phyloP scores from a whole-genome alignment of 2,888 invertebrate genomes.

The Andrena bucephala region DNA sequence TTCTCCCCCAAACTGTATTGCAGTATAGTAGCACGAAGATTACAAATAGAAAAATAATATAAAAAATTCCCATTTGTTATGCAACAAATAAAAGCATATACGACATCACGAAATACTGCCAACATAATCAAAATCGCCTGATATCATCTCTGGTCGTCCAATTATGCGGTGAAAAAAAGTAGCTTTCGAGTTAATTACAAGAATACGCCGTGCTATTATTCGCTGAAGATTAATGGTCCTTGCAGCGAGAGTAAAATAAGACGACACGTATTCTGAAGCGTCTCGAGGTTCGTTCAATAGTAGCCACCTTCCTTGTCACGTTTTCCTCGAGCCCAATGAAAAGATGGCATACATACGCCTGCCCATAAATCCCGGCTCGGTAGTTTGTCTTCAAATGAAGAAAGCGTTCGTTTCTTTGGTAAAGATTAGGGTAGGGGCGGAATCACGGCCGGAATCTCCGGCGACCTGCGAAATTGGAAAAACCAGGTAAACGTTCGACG shows the following conservation, averaged over 20 bases:
- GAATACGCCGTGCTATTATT: constrained; percentile 17
- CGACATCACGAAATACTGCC: no score
- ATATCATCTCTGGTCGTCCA: no score
- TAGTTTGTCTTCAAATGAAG: constrained; percentile 45
- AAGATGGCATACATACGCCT: constrained; percentile 25
- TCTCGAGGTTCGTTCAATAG: constrained; percentile 18
- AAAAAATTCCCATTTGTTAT: no score
- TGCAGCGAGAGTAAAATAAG: constrained; percentile 7
- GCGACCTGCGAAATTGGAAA: constrained; percentile 59
- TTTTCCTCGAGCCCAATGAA: constrained; percentile 32
- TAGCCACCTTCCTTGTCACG: constrained; percentile 13
- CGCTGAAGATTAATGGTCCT: constrained; percentile 17
- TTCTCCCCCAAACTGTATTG: neutral
- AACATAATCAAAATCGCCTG: no score
- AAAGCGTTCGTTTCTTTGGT: constrained; percentile 32
- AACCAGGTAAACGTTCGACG: constrained; percentile 63
- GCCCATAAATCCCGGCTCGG: constrained; percentile 39
- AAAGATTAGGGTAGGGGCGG: constrained; percentile 40
- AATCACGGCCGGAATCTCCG: constrained; percentile 46
- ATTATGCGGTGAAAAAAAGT: neutral
- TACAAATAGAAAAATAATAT: no score
- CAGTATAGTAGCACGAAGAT: no score
- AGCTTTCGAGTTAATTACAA: constrained; percentile 5
- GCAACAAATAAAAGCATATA: no score
- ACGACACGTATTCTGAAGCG: neutral